A percentile compares a stretch with the other conserved stretches of the same genome.
These are phyloP conservation scores for Dysidea cf. avara DNA, from an alignment of 37 sponge, comb jelly and placozoan genomes.

Conservation along the genomic window DNA sequence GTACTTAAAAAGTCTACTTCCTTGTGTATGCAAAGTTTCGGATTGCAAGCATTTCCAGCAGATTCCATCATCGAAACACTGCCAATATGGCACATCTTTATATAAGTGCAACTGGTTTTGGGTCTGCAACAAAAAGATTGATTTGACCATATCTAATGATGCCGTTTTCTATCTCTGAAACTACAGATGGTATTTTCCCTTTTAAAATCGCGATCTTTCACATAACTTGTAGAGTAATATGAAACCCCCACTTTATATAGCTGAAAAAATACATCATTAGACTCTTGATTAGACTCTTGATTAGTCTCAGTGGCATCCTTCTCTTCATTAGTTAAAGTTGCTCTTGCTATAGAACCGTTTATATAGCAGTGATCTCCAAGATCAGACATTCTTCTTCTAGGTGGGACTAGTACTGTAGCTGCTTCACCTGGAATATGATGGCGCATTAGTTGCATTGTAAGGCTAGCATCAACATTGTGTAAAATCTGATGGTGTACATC, in stretches of 20 bases:
- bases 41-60: not conserved
- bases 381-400: no score
- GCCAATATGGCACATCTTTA: not conserved
- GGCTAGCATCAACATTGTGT: not conserved
- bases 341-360: no score
- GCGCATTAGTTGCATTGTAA: constrained; percentile 9
- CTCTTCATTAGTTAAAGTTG: not conserved
- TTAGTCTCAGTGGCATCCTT: no score
- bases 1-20: not conserved
- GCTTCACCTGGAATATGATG: not conserved
- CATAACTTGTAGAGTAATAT: not conserved
- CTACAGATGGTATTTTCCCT: not conserved
- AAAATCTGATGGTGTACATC: constrained; percentile 20
- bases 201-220: not conserved
- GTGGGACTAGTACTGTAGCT: no score
- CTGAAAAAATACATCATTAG: not conserved
- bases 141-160: not conserved
- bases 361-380: no score
- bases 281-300: no score
- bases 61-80: not conserved
- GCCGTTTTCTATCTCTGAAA: not conserved
- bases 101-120: not conserved
- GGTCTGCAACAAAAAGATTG: not conserved
- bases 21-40: not conserved
- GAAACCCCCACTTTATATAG: not conserved